These are phyloP conservation scores for Periparus ater DNA, from an alignment of 2,797 vertebrate species.

Conservation along the genomic window DNA sequence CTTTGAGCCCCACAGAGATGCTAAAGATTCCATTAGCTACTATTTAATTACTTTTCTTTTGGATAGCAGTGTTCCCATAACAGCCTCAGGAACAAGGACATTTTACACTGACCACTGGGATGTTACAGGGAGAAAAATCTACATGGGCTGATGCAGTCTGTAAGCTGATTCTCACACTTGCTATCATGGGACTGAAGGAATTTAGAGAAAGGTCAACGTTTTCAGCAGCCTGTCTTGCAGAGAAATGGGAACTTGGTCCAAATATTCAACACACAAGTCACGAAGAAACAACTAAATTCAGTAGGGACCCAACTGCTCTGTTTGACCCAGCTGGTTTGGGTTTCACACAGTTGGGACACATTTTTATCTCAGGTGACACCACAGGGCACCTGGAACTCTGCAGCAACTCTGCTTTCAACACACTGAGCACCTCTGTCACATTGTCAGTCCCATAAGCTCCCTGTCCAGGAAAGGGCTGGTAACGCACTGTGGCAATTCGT, in stretches of 20 bases:
- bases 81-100: background rate
- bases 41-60: background rate
- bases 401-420: background rate
- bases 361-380: background rate
- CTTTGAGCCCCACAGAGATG: background rate
- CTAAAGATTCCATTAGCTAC: background rate
- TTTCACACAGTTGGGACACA: background rate
- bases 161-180: background rate
- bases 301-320: background rate
- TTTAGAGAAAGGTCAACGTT: background rate
- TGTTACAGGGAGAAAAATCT: background rate
- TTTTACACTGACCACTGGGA: background rate
- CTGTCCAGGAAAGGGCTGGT: conserved; percentile 45
- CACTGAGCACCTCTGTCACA: background rate
- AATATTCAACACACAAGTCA: background rate
- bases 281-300: background rate
- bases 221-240: background rate
- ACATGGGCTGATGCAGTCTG: fast-evolving
- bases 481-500: conserved; percentile 24
- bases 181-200: background rate
- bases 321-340: background rate
- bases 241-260: background rate
- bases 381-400: background rate
- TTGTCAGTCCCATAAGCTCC: background rate
- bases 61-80: background rate